Conservation (phyloP, 1,140 invertebrate species). For the Teleopsis dalmanni region DNA sequence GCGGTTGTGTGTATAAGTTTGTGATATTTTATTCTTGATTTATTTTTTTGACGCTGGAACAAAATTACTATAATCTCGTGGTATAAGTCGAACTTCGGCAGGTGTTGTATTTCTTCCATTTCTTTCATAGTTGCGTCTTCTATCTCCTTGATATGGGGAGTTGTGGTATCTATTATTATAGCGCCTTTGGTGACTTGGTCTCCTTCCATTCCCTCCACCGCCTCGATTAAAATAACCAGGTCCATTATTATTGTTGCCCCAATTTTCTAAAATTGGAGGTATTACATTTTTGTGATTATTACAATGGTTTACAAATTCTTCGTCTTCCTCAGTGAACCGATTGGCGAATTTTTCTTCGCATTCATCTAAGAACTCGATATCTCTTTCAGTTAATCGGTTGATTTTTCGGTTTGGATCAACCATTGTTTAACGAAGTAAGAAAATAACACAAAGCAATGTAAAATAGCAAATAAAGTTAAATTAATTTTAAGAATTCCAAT, state of each 20-base stretch:
- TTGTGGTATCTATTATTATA: background rate
- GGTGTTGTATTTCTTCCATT: slow-evolving; percentile 15
- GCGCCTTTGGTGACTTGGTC: background rate
- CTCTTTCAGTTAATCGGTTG: slow-evolving; percentile 42
- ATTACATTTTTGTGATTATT: slow-evolving; percentile 24
- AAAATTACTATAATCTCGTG: slow-evolving; percentile 38
- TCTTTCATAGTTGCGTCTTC: slow-evolving; percentile 11
- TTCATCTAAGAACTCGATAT: slow-evolving; percentile 46
- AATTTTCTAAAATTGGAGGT: slow-evolving; percentile 51
- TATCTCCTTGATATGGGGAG: slow-evolving; percentile 4
- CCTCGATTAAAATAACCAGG: slow-evolving; percentile 7
- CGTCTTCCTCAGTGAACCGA: slow-evolving; percentile 50
- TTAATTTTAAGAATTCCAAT: too few species aligned
- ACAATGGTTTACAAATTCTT: slow-evolving; percentile 46
- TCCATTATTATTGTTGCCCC: slow-evolving; percentile 30
- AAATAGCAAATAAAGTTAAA: background rate
- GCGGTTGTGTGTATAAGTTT: too few species aligned
- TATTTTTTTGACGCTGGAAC: slow-evolving; percentile 38
- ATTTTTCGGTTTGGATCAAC: slow-evolving; percentile 44
- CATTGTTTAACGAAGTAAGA: slow-evolving; percentile 18
- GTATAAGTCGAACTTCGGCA: slow-evolving; percentile 29
- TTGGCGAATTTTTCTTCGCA: slow-evolving; percentile 50
- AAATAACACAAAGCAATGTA: background rate
- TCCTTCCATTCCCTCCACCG: slow-evolving; percentile 2
- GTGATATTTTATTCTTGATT: slow-evolving; percentile 2